These are phyloP conservation scores for Cyanocitta stelleri DNA, from an alignment of 2,113 vertebrate species.

Conservation along the genomic window DNA sequence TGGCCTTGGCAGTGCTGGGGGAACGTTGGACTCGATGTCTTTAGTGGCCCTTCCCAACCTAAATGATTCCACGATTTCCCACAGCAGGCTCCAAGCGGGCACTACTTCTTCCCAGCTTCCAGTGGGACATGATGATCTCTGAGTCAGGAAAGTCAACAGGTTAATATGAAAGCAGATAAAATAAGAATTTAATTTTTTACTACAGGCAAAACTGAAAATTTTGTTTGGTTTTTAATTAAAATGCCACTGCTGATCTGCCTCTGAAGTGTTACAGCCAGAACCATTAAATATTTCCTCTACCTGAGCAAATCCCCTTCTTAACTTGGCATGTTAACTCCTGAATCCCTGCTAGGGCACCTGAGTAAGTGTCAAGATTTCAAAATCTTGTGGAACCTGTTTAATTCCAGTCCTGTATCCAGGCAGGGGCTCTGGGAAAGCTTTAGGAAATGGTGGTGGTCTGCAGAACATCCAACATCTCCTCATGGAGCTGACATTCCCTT, in stretches of 20 bases:
- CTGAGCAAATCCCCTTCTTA: background rate
- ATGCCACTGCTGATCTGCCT: background rate
- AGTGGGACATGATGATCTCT: accelerated
- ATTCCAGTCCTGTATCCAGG: background rate
- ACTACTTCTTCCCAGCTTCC: background rate
- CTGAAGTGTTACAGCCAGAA: background rate
- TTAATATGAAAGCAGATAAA: background rate
- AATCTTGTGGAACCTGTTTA: background rate
- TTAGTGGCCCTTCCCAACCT: background rate
- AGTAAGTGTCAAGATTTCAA: accelerated
- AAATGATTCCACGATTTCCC: background rate
- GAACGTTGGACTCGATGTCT: background rate
- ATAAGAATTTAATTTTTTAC: background rate
- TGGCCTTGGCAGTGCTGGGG: background rate
- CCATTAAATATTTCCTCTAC: background rate
- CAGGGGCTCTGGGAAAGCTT: background rate
- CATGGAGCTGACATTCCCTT: background rate
- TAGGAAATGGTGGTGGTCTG: background rate
- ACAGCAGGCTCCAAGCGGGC: accelerated
- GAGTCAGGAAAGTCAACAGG: background rate
- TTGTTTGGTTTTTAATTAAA: background rate
- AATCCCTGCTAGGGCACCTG: background rate
- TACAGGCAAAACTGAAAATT: background rate
- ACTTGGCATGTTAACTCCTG: background rate
- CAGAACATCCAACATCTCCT: background rate